Evolutionary conservation across 2,888 invertebrate species (phyloP).

Genomic region (Dysmachus trigonus): DNA sequence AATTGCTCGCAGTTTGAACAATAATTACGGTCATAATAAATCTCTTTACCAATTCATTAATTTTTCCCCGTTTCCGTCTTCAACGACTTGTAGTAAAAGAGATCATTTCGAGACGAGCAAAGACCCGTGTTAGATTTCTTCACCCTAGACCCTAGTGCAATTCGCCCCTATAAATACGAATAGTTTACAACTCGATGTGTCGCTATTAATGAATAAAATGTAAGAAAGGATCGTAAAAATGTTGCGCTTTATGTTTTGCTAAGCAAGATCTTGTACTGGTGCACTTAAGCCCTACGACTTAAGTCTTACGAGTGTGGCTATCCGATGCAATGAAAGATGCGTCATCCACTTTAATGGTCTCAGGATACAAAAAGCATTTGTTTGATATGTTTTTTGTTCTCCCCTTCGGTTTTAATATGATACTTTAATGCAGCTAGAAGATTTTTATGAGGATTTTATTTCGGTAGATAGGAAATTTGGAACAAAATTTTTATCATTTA

Average conservation of each 20-base stretch:
- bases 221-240: neutral
- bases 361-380: neutral
- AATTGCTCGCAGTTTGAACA: neutral
- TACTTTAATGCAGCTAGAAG: neutral
- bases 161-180: neutral
- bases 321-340: neutral
- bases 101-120: neutral
- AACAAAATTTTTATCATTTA: too few species aligned
- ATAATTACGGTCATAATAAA: neutral
- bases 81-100: neutral
- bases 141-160: neutral
- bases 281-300: neutral
- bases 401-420: neutral
- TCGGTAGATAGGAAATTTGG: too few species aligned
- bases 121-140: neutral
- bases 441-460: neutral
- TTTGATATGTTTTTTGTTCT: neutral
- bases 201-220: constrained; percentile 1
- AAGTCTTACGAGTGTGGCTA: neutral
- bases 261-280: neutral
- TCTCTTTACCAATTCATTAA: neutral
- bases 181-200: neutral
- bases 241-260: neutral
- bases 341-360: neutral
- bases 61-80: neutral